Conservation (phyloP, 2,797 vertebrate species). For the Schizopygopsis pylzovi region DNA sequence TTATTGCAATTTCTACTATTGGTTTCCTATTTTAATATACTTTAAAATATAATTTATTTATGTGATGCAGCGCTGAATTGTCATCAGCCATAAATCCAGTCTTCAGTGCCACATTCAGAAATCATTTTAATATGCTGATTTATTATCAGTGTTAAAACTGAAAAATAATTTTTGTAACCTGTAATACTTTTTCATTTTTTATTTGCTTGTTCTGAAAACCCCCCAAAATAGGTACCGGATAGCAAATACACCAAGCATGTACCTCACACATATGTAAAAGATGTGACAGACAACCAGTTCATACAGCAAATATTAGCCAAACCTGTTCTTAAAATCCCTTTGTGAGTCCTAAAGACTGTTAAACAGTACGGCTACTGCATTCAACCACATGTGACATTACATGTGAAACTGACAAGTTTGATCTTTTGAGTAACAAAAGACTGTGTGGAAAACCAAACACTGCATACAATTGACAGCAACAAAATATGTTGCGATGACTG, state of each 20-base stretch:
- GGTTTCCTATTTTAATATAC: no score
- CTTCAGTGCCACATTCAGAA: no score
- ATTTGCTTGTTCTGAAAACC: not conserved
- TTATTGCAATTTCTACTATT: no score
- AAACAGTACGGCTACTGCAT: not conserved
- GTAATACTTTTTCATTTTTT: no score
- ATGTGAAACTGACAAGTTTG: not conserved
- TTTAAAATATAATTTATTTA: no score
- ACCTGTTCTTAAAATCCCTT: not conserved
- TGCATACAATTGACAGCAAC: not conserved
- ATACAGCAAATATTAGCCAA: not conserved
- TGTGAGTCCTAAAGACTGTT: not conserved
- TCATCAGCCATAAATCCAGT: no score
- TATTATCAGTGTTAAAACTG: no score
- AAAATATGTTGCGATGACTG: not conserved
- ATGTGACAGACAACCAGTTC: not conserved
- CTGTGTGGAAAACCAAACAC: not conserved
- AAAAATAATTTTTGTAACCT: no score
- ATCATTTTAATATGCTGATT: no score
- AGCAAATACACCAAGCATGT: not conserved
- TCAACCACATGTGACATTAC: not conserved
- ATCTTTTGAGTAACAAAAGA: conserved; percentile 9
- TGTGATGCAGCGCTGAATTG: no score
- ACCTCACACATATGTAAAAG: not conserved
- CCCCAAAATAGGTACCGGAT: not conserved